Evolutionary conservation across 2,888 invertebrate species (phyloP).

Genomic region (Apamea anceps): DNA sequence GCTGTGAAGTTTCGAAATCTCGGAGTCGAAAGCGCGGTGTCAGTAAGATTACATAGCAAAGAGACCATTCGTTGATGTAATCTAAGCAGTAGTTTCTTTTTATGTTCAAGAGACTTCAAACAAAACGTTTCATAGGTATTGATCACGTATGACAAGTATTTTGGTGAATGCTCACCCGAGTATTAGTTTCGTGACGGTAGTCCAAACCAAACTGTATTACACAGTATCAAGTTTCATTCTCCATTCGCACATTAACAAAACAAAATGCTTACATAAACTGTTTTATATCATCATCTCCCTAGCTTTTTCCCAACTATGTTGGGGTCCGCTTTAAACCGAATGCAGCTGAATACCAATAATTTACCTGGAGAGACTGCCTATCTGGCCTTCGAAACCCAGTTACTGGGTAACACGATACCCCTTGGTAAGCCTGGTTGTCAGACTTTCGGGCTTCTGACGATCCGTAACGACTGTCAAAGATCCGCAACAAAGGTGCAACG

Average conservation of each 20-base stretch:
- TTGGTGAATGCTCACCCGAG: conserved; percentile 47
- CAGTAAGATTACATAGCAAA: background rate
- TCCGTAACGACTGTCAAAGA: background rate
- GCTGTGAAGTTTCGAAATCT: background rate
- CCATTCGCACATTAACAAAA: conserved; percentile 24
- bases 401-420: background rate
- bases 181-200: conserved; percentile 54
- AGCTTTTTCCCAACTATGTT: background rate
- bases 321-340: background rate
- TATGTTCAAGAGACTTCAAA: background rate
- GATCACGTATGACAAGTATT: conserved; percentile 23
- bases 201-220: conserved; percentile 30
- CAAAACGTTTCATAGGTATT: conserved; percentile 36
- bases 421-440: background rate
- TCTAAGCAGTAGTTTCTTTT: background rate
- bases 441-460: background rate
- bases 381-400: background rate
- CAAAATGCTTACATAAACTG: conserved; percentile 22
- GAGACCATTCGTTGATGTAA: background rate
- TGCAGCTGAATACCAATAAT: background rate
- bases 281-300: conserved; percentile 23
- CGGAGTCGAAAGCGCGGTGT: background rate
- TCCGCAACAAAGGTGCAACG: too few relatives aligned
- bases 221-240: conserved; percentile 37
- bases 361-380: background rate